A percentile compares a stretch with the other conserved stretches of the same genome.
Conservation (phyloP, 2,797 vertebrate genomes). For the Linurgus olivaceus region DNA sequence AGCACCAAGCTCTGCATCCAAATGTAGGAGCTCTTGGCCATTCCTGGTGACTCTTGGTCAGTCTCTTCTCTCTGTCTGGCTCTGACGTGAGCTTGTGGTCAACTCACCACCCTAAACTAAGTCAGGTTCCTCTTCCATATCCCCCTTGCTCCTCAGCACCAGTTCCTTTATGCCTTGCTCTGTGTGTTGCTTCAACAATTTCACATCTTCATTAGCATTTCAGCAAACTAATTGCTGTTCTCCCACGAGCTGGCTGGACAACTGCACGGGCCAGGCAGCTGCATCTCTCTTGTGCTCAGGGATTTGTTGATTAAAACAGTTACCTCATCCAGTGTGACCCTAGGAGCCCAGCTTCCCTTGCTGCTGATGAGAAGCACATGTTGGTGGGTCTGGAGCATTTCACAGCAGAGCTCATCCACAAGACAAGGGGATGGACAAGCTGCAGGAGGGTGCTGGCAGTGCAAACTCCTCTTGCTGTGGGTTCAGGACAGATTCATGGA, state of each 20-base stretch:
- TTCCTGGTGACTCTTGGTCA: not conserved
- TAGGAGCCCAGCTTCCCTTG: not conserved
- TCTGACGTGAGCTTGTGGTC: not conserved
- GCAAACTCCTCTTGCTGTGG: not conserved
- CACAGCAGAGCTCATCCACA: not conserved
- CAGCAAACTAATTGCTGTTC: not conserved
- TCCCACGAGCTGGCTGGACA: not conserved
- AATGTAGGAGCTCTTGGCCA: not conserved
- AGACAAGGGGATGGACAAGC: not conserved
- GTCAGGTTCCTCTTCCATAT: not conserved
- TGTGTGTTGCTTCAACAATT: not conserved
- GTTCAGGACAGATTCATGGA: not conserved
- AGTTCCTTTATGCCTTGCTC: not conserved
- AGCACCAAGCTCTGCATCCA: not conserved
- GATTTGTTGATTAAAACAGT: conserved; percentile 43
- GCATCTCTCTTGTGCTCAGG: not conserved
- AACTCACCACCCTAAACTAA: fast-evolving
- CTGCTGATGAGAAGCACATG: conserved; percentile 46
- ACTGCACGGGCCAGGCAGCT: not conserved
- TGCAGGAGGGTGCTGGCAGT: not conserved
- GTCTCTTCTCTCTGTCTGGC: not conserved
- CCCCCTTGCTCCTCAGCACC: not conserved
- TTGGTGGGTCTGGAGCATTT: not conserved
- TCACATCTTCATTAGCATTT: not conserved
- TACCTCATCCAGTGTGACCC: conserved; percentile 42